phyloP scores from a whole-genome alignment of 2,113 vertebrate genomes.

The Sinocyclocheilus grahami region DNA sequence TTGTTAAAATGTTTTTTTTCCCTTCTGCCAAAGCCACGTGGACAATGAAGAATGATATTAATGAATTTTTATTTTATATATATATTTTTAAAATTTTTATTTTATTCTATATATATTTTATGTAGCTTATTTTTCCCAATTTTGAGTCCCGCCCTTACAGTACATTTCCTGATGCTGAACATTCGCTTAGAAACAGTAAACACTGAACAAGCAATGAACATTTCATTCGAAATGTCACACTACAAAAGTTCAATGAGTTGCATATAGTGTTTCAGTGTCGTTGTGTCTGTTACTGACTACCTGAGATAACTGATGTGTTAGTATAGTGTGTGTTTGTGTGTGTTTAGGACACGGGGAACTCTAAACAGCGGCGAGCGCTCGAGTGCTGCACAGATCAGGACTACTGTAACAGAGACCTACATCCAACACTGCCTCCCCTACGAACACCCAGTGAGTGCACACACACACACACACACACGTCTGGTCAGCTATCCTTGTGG shows the following conservation, averaged over 20 bases:
- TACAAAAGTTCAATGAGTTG: not conserved
- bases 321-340: slow-evolving; percentile 23
- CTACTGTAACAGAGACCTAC: slow-evolving; percentile 90
- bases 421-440: slow-evolving; percentile 88
- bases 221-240: not conserved
- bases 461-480: not conserved
- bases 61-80: not conserved
- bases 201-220: too few species aligned
- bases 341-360: slow-evolving; percentile 84
- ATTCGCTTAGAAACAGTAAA: not conserved
- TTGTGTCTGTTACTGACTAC: not conserved
- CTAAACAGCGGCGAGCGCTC: slow-evolving; percentile 84
- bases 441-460: slow-evolving; percentile 35
- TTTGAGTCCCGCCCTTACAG: not conserved
- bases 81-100: too few species aligned
- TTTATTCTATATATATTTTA: too few species aligned
- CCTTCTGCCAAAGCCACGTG: too few species aligned
- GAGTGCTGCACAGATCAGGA: slow-evolving; percentile 93
- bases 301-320: not conserved
- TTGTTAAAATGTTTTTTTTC: too few species aligned
- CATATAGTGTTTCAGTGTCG: not conserved
- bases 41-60: not conserved
- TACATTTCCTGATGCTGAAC: not conserved
- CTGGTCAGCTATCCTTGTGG: too few species aligned
- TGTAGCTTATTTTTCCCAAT: not conserved